Conservation (phyloP, 2,113 vertebrate species). For the Tenrec ecaudatus region DNA sequence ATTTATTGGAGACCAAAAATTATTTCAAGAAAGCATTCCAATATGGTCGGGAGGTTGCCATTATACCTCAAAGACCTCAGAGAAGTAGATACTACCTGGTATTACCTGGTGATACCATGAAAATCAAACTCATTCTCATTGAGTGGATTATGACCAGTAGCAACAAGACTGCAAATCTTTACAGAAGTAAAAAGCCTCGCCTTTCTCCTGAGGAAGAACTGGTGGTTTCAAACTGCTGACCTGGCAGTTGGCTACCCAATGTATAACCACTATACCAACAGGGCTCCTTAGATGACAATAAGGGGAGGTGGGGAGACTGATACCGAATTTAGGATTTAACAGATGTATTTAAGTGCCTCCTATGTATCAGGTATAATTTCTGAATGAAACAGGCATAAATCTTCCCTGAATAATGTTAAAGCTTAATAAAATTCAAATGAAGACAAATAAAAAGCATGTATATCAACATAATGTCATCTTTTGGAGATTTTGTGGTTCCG, state of each 20-base stretch:
- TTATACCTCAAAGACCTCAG: neutral
- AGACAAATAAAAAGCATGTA: neutral
- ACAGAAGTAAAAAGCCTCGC: too few species aligned
- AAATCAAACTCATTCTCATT: neutral
- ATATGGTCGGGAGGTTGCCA: neutral
- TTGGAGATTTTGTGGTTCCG: too few species aligned
- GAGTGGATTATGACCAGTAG: too few species aligned
- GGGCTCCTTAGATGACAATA: too few species aligned
- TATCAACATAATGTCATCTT: neutral
- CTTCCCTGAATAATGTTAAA: neutral
- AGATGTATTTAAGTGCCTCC: neutral
- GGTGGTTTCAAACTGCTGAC: too few species aligned
- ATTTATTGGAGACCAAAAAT: neutral
- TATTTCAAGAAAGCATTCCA: constrained; percentile 8
- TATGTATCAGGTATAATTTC: neutral
- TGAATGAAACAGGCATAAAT: neutral
- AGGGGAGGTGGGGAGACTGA: too few species aligned
- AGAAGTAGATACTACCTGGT: neutral
- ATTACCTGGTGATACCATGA: neutral
- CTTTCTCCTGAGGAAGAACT: too few species aligned
- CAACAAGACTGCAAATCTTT: too few species aligned
- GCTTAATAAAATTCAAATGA: neutral
- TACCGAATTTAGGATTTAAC: neutral
- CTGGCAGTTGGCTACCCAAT: too few species aligned
- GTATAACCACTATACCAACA: too few species aligned